These are phyloP conservation scores for Zaprionus capensis DNA, from an alignment of 1,140 invertebrate species.

Conservation along the genomic window DNA sequence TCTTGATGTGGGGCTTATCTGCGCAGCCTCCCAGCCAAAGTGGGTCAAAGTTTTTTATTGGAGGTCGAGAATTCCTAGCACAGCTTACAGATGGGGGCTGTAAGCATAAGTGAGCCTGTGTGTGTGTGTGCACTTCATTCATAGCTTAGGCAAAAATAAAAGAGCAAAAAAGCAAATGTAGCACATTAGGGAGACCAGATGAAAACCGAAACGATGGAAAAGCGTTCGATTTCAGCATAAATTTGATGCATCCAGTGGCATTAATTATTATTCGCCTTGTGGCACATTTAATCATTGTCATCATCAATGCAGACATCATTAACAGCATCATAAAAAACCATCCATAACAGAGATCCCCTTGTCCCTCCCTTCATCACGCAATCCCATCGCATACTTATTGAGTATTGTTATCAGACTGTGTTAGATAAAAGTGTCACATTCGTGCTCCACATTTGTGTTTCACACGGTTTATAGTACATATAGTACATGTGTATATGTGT, in stretches of 20 bases:
- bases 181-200: conserved; percentile 35
- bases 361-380: neutral
- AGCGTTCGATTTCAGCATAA: conserved; percentile 31
- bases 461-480: conserved; percentile 17
- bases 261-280: conserved; percentile 47
- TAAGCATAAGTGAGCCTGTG: neutral
- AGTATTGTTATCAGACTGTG: conserved; percentile 47
- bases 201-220: conserved; percentile 14
- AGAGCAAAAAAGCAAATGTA: conserved; percentile 13
- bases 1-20: conserved; percentile 41
- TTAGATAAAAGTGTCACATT: conserved; percentile 58
- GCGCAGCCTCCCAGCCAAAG: conserved; percentile 29
- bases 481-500: neutral
- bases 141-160: neutral
- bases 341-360: conserved; percentile 6
- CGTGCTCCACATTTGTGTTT: conserved; percentile 29
- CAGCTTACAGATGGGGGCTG: neutral
- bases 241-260: conserved; percentile 40
- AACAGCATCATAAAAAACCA: conserved; percentile 41
- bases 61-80: conserved; percentile 41
- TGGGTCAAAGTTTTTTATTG: conserved; percentile 53
- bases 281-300: conserved; percentile 34
- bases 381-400: neutral
- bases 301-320: conserved; percentile 4
- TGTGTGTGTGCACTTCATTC: neutral